Evolutionary conservation across 2,113 vertebrate species (phyloP), one percentile per base, ranked within the genome.

Genomic region (Xiphophorus hellerii): DNA sequence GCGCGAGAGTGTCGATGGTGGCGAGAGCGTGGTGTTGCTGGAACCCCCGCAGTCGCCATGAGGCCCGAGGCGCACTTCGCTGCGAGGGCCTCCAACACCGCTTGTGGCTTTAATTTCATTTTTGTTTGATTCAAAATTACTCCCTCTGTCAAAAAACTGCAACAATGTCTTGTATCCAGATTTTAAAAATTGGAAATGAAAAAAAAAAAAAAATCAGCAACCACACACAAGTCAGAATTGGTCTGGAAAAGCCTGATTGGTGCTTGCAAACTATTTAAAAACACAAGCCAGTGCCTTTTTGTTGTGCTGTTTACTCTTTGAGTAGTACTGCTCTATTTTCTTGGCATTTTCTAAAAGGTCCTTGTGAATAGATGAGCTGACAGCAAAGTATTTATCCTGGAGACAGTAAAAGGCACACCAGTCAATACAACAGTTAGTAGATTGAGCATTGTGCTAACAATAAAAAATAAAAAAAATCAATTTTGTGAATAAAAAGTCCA

Each of bases 301-400:
- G 5, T 54, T 54, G 20, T 58, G 22, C 20, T 9, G 51, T 25
- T n/a, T 27, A 0, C 0, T n/a, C 66, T 44, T 35, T 13, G 12
- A 35, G 3, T 5, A 62, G 7, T 0, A 3, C 3, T 7, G 25
- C 25, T 62, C 5, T 35, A 20, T 48, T 48, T 20, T 48, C 44
- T 48, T 48, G 17, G 17, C 4, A 14, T 48, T 10, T 33, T 76
- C 58, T 65, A n/a, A 35, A 35, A 62, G 9, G 4, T 48, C 17
- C 30, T 10, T 33, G 71, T 48, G 22, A 60, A 62, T 3, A 83
- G 69, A 71, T 66, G n/a, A 62, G 30, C 8, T 17, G 48, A 11
- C 1, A 20, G 14, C 17, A 33, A 48, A 25, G 13, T 71, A 27
- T 61, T 35, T 31, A 31, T 2, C 58, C 37, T 62, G 54, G n/a